Percentiles rank a stretch among this genome's conserved stretches.
phyloP scores from a whole-genome alignment of 2,888 invertebrate species.

The Liodrosophila aerea region DNA sequence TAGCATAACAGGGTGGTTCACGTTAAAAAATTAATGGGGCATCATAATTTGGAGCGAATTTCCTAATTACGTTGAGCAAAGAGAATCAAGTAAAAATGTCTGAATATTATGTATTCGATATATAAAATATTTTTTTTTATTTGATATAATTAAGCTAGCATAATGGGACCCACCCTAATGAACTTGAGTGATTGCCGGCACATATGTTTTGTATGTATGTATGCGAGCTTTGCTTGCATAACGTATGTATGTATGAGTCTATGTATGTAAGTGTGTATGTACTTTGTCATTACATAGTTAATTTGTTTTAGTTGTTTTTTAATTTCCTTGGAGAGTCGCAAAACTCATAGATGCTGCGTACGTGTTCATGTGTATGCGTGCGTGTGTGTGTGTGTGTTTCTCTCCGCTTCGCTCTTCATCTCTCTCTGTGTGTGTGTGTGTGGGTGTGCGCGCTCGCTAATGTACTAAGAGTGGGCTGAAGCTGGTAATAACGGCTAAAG shows the following conservation, averaged over 20 bases:
- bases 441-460: slow-evolving; percentile 40
- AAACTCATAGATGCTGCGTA: slow-evolving; percentile 55
- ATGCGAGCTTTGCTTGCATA: too few species aligned
- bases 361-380: slow-evolving; percentile 17
- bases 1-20: too few species aligned
- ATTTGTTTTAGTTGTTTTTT: slow-evolving; percentile 76
- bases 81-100: too few species aligned
- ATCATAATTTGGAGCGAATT: too few species aligned
- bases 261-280: slow-evolving; percentile 38
- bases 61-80: too few species aligned
- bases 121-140: too few species aligned
- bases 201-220: slow-evolving; percentile 1
- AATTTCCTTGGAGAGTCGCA: slow-evolving; percentile 72
- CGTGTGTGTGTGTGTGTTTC: not conserved
- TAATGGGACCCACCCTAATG: not conserved
- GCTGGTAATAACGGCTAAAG: slow-evolving; percentile 70
- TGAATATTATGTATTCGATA: slow-evolving; percentile 1
- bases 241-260: slow-evolving; percentile 7
- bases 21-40: slow-evolving; percentile 3
- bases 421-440: slow-evolving; percentile 7
- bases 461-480: slow-evolving; percentile 56
- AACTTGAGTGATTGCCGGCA: not conserved
- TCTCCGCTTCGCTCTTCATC: not conserved
- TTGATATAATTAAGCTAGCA: too few species aligned
- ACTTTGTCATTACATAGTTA: slow-evolving; percentile 74